Conservation (phyloP, 2,113 vertebrate genomes). For the Apodemus sylvaticus region DNA sequence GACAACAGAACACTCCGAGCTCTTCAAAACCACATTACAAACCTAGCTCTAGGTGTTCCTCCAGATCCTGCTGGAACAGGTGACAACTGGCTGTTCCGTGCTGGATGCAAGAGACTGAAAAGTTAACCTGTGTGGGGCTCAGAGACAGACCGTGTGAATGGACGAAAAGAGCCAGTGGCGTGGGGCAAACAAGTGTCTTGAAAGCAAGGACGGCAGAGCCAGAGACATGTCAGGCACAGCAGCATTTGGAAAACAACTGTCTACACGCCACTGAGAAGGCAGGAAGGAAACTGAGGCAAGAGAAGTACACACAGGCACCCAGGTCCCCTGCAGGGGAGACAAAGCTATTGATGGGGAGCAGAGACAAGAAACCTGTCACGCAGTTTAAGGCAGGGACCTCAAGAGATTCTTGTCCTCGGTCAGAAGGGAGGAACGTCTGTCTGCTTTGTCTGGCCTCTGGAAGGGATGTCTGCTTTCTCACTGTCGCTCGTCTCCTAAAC, state of each 20-base stretch:
- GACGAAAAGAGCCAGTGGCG: not conserved
- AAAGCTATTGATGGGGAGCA: not conserved
- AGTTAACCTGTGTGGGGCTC: not conserved
- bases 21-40: not conserved
- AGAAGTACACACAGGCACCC: not conserved
- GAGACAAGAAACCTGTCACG: not conserved
- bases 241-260: not conserved
- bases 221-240: not conserved
- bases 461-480: not conserved
- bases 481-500: not conserved
- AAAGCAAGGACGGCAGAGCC: not conserved
- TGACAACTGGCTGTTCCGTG: not conserved
- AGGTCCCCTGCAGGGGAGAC: not conserved
- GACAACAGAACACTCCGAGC: not conserved
- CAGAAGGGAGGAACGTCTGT: not conserved
- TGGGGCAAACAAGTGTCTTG: not conserved
- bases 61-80: not conserved
- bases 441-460: not conserved
- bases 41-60: not conserved
- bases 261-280: not conserved
- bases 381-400: not conserved
- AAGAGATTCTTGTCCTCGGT: not conserved
- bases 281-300: not conserved
- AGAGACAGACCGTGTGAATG: not conserved
- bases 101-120: not conserved